Evolutionary conservation across 2,113 vertebrate species (phyloP).

Genomic region (Orthonyx spaldingii): DNA sequence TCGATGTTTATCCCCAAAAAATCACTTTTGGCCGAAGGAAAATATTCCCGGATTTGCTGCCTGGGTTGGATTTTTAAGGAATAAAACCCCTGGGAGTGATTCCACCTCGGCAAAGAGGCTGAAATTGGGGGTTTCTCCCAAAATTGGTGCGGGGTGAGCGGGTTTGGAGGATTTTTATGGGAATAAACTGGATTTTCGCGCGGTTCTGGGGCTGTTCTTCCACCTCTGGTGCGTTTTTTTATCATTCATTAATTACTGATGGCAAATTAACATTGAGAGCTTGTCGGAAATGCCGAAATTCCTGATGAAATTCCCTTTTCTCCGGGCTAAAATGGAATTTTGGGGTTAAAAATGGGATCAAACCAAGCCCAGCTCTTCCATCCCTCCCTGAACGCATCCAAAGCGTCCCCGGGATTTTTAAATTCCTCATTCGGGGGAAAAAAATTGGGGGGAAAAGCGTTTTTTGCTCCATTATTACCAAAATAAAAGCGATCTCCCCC

Average conservation of each 20-base stretch:
- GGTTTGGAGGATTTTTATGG: background rate
- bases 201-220: background rate
- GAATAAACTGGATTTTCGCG: background rate
- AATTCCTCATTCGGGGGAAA: background rate
- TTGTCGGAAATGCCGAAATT: background rate
- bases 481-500: background rate
- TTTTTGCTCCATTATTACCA: background rate
- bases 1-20: background rate
- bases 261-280: no score
- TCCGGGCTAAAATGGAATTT: background rate
- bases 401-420: background rate
- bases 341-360: background rate
- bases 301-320: background rate
- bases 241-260: background rate
- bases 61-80: background rate
- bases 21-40: background rate
- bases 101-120: background rate
- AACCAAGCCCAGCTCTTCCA: background rate
- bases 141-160: background rate
- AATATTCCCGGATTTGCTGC: background rate
- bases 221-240: background rate
- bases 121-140: background rate
- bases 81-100: background rate
- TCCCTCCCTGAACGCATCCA: background rate
- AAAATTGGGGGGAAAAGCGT: background rate